These are phyloP conservation scores for Nemotelus pantherinus DNA, from an alignment of 2,888 invertebrate species.

Conservation along the genomic window DNA sequence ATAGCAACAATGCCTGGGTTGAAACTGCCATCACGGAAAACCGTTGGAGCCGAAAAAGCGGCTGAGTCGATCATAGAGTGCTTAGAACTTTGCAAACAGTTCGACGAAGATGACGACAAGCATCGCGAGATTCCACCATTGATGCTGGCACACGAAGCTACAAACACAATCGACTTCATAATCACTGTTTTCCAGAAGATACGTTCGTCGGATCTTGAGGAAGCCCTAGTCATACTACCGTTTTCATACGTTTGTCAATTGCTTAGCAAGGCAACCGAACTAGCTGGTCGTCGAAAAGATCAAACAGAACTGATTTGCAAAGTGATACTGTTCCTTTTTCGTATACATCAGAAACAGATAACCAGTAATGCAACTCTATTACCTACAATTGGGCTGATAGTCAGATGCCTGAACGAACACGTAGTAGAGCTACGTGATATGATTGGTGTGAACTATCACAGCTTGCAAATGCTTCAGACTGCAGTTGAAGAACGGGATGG, in stretches of 20 bases:
- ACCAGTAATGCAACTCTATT: constrained; percentile 76
- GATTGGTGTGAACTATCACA: constrained; percentile 87
- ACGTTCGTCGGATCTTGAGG: constrained; percentile 90
- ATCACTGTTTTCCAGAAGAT: constrained; percentile 81
- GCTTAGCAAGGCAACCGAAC: constrained; percentile 74
- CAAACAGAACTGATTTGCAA: constrained; percentile 81
- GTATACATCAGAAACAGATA: constrained; percentile 82
- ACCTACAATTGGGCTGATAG: constrained; percentile 58
- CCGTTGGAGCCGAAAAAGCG: constrained; percentile 65
- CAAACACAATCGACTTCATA: constrained; percentile 81
- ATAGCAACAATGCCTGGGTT: constrained; percentile 79
- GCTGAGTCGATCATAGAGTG: constrained; percentile 94
- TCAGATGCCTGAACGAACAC: constrained; percentile 56
- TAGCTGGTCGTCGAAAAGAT: constrained; percentile 74
- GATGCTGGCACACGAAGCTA: constrained; percentile 81
- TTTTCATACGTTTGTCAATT: constrained; percentile 83
- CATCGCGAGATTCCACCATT: constrained; percentile 74
- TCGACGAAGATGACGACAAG: constrained; percentile 60
- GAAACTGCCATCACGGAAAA: constrained; percentile 84
- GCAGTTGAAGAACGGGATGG: constrained; percentile 80
- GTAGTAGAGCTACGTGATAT: constrained; percentile 72
- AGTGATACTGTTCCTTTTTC: constrained; percentile 79
- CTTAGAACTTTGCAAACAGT: constrained; percentile 77
- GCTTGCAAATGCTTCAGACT: constrained; percentile 78
- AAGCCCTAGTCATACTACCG: constrained; percentile 85